Base-by-base conservation (phyloP, 2,113 vertebrate species). In the Holacanthus passer region DNA sequence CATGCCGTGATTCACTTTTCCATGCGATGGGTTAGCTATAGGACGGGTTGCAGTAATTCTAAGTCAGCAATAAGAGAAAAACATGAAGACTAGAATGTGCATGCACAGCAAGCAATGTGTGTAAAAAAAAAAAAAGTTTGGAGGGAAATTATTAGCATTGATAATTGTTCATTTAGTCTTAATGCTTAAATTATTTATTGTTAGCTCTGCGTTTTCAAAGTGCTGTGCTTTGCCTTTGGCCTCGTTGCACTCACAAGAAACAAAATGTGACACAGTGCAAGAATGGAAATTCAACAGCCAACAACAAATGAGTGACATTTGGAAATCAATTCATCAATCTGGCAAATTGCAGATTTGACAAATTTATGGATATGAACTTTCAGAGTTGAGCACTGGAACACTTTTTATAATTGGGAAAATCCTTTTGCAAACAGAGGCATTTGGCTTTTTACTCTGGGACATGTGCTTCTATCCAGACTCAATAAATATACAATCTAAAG, bases 1-100 rank as follows among this genome's bases (percentile, higher is more conserved):
- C 89, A 92, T 81, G 83, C 65, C 16, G 60, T 86, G 68, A 87
- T 77, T 83, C 59, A 37, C 59, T 84, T 92, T 73, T 91, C 59
- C 47, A 77, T 76, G 37, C 35, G 77, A 84, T 37, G 69, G 53
- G 81, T 88, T 77, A 79, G 45, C 72, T 59, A 66, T 60, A 63
- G 63, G 56, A 66, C 14, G 20, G 78, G 47, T n/a, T 53, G 24
- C 47, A 68, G 77, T 37, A 24, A 32, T 64, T 78, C 17, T 66
- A 81, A 74, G 50, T 77, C 62, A 74, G 79, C 83, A 86, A 69
- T 67, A 68, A 78, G 45, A 62, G 20, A 70, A 75, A 79, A 59
- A 77, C 22, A 55, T 41, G 29, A 77, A 43, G 55, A 14, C 24
- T 14, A 12, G 3, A 67, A 78, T 63, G 50, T 68, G 52, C 59